Base-by-base conservation (phyloP, 2,797 vertebrate genomes). In the Smutsia temminckii region DNA sequence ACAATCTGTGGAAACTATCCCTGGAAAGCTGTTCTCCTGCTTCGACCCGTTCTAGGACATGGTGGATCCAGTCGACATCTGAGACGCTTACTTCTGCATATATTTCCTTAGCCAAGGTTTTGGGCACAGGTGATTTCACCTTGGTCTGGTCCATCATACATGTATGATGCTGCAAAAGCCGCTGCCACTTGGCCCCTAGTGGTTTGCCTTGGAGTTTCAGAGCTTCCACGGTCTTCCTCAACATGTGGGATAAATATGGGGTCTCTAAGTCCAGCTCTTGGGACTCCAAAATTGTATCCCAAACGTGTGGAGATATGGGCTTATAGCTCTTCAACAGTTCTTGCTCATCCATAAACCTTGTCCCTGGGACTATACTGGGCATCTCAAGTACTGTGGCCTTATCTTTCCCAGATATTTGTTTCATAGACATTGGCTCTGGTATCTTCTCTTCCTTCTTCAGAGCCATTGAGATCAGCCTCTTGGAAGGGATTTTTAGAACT, bases 1-100 rank as follows among this genome's bases (percentile, higher is more conserved):
- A 97, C 21, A 98, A 10, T 72, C 84, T 94, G 40, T 96, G 96
- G 77, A 96, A 97, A 69, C 34, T 94, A 2, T 91, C 68, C 49
- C 91, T 93, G 18, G 96, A 86, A 93, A 96, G 89, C 51, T 96
- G 83, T 87, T 96, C 66, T 74, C 93, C 94, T 57, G 89, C 86
- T 29, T 96, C 91, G 57, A 95, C 94, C 68, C 1, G 53, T 69
- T 93, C 64, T 69, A 97, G 53, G 29, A 95, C 53, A 0, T n/a
- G 25, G 16, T 75, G 63, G 46, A 96, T 21, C 97, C 97, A 97
- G 8, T 94, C 63, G 21, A 11, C 3, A 23, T 98, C 95, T 21
- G 95, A 88, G n/a, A 81, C 29, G 9, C 16, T 92, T 40, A 63
- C 6, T 1, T 89, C 55, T 34, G 66, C 23, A 34, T 64, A 9